These are phyloP conservation scores for Syrphus vitripennis DNA, from an alignment of 2,888 invertebrate species.

Conservation along the genomic window DNA sequence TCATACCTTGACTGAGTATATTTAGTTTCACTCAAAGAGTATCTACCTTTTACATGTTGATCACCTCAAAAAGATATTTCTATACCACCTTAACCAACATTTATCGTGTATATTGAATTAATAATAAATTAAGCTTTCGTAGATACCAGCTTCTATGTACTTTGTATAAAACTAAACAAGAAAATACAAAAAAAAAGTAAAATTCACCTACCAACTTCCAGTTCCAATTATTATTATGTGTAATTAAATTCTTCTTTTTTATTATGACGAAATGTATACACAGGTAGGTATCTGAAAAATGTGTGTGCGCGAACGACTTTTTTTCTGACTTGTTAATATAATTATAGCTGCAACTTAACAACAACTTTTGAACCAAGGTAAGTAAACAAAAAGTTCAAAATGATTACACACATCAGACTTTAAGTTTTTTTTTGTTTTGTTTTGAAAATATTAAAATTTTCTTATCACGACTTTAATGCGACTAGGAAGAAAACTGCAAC, in stretches of 20 bases:
- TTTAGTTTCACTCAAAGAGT: not conserved
- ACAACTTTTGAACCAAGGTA: constrained; percentile 16
- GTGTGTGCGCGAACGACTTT: not conserved
- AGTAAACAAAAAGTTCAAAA: not conserved
- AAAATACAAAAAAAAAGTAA: not conserved
- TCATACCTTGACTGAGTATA: not conserved
- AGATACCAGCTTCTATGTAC: too few species aligned
- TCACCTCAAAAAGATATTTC: not conserved
- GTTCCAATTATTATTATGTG: constrained; percentile 16
- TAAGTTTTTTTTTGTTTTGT: not conserved
- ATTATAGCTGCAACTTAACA: not conserved
- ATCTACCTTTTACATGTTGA: not conserved
- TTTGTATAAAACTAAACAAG: not conserved
- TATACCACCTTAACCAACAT: not conserved
- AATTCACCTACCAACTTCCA: not conserved
- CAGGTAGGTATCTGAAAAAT: not conserved
- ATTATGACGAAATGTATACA: not conserved
- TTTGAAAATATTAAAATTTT: constrained; percentile 1
- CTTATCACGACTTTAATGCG: constrained; percentile 3
- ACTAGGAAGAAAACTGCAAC: constrained; percentile 13
- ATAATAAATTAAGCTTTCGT: not conserved
- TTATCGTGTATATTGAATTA: not conserved
- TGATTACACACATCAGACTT: not conserved
- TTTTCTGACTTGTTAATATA: not conserved
- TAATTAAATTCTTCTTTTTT: too few species aligned